These are phyloP conservation scores for Ptiloglossa arizonensis DNA, from an alignment of 1,140 invertebrate genomes.

Conservation along the genomic window DNA sequence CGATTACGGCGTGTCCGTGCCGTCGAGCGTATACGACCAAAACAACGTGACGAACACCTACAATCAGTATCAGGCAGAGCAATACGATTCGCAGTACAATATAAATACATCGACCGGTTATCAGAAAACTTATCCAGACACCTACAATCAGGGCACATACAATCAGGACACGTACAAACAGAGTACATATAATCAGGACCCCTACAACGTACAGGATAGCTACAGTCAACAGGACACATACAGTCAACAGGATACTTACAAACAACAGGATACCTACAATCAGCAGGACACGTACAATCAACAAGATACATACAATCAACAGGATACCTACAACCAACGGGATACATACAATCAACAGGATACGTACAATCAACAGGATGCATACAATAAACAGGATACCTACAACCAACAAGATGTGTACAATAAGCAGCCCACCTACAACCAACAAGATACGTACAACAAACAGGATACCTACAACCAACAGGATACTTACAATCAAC, in stretches of 20 bases:
- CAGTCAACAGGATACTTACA: conserved; percentile 62
- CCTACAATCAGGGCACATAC: conserved; percentile 64
- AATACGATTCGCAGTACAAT: conserved; percentile 74
- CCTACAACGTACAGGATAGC: conserved; percentile 49
- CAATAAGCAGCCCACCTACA: conserved; percentile 55
- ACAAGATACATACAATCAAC: conserved; percentile 56
- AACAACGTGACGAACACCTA: conserved; percentile 67
- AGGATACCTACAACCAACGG: conserved; percentile 56
- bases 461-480: conserved; percentile 57
- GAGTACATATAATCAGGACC: conserved; percentile 61
- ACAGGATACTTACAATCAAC: conserved; percentile 57
- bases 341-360: conserved; percentile 56
- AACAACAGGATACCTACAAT: conserved; percentile 51
- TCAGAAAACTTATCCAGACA: conserved; percentile 65
- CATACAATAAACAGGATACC: conserved; percentile 57
- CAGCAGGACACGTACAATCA: conserved; percentile 62
- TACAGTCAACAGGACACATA: conserved; percentile 57
- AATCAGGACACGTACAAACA: conserved; percentile 55
- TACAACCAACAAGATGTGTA: conserved; percentile 63
- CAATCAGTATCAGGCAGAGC: conserved; percentile 67
- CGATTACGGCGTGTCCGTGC: conserved; percentile 60
- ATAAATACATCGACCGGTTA: conserved; percentile 70
- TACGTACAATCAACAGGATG: conserved; percentile 62
- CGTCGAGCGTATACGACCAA: conserved; percentile 70
- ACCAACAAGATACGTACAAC: conserved; percentile 62